phyloP scores from a whole-genome alignment of 2,113 vertebrate genomes.

The Bubo bubo region DNA sequence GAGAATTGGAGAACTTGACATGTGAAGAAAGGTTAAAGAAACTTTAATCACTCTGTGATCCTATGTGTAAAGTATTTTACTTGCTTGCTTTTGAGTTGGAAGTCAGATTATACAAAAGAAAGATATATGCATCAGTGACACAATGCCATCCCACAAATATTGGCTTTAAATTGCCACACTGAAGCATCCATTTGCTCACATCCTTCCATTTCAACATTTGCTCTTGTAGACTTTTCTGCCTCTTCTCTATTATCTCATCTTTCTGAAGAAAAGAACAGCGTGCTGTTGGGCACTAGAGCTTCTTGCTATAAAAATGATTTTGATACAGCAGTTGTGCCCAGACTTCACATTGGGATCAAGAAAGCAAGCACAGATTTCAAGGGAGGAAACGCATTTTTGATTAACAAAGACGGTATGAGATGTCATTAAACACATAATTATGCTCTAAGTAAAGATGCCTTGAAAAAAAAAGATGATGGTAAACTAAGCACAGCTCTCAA shows the following conservation, averaged over 20 bases:
- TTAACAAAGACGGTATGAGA: neutral
- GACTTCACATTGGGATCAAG: neutral
- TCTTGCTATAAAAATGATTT: neutral
- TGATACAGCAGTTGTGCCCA: neutral
- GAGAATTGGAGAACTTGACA: neutral
- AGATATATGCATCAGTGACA: neutral
- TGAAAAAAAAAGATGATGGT: neutral
- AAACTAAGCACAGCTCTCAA: neutral
- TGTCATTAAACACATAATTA: constrained; percentile 8
- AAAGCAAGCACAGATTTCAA: neutral
- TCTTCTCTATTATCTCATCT: neutral
- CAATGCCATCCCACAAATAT: neutral
- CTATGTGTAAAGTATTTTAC: neutral
- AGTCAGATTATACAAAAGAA: neutral
- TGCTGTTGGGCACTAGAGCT: neutral
- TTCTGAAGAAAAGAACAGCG: neutral
- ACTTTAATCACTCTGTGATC: neutral
- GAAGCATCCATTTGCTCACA: neutral
- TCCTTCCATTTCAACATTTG: neutral
- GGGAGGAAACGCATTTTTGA: neutral
- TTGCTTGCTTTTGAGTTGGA: neutral
- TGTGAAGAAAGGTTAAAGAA: neutral
- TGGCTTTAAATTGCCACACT: neutral
- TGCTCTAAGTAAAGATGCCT: neutral
- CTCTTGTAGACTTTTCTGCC: neutral